Evolutionary conservation across 2,888 invertebrate genomes (phyloP).

Genomic region (Nebria salina): DNA sequence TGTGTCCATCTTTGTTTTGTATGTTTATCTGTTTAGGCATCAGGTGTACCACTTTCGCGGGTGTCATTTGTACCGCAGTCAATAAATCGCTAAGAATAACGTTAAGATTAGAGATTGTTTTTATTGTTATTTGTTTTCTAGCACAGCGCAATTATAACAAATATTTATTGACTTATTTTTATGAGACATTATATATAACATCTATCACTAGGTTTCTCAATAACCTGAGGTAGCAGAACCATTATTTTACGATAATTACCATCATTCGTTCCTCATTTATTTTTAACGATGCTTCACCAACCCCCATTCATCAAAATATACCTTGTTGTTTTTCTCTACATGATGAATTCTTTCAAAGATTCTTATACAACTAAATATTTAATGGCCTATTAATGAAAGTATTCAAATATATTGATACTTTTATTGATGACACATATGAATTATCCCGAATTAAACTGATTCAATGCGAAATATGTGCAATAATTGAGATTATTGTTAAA

Average conservation of each 20-base stretch:
- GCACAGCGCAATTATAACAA: not conserved
- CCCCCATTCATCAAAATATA: not conserved
- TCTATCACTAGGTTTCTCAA: not conserved
- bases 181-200: conserved; percentile 1
- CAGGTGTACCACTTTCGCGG: conserved; percentile 1
- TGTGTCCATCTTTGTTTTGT: not conserved
- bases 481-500: too few species aligned
- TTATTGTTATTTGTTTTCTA: not conserved
- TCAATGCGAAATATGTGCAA: too few species aligned
- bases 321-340: too few species aligned
- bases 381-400: too few species aligned
- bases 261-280: not conserved
- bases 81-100: not conserved
- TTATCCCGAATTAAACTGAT: too few species aligned
- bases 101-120: not conserved
- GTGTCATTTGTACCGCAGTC: not conserved
- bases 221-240: conserved; percentile 1
- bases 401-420: too few species aligned
- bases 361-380: too few species aligned
- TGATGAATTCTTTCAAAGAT: too few species aligned
- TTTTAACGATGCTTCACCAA: not conserved
- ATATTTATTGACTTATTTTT: not conserved
- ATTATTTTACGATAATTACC: not conserved
- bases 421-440: too few species aligned
- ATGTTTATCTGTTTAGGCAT: not conserved